Conservation (phyloP, 2,113 vertebrate species). For the Mormyrus iriodes region DNA sequence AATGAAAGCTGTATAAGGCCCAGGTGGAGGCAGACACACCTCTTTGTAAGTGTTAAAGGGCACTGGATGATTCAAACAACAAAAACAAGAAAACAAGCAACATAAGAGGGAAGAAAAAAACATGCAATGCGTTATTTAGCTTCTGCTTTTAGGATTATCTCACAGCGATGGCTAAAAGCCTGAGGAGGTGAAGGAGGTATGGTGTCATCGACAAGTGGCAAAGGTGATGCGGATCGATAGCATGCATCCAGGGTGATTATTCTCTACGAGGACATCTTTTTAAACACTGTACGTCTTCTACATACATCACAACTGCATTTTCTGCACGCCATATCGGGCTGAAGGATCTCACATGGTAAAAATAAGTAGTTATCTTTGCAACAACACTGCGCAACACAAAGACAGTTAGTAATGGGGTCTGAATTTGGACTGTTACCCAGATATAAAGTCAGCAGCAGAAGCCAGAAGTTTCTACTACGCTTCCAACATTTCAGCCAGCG, state of each 20-base stretch:
- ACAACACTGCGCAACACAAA: background rate
- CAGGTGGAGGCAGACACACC: background rate
- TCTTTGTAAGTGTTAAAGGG: background rate
- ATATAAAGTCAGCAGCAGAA: background rate
- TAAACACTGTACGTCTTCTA: slow-evolving; percentile 1
- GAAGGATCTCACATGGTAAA: background rate
- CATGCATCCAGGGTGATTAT: slow-evolving; percentile 31
- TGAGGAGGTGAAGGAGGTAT: slow-evolving; percentile 30
- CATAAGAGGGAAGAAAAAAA: background rate
- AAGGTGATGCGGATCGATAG: slow-evolving; percentile 36
- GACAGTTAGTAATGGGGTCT: background rate
- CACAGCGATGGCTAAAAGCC: slow-evolving; percentile 28
- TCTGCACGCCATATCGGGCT: background rate
- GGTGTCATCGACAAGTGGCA: slow-evolving; percentile 39
- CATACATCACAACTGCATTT: background rate
- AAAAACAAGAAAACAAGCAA: background rate
- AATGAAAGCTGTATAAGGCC: background rate
- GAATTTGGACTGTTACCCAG: background rate
- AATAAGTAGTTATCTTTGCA: background rate
- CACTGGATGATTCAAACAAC: background rate
- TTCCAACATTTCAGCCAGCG: background rate
- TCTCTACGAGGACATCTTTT: background rate
- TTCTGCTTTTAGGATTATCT: slow-evolving; percentile 29
- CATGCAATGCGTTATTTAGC: slow-evolving; percentile 27
- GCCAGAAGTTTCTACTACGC: background rate